Evolutionary conservation across 1,140 invertebrate species (phyloP).

Genomic region (Neuroterus valhalla): DNA sequence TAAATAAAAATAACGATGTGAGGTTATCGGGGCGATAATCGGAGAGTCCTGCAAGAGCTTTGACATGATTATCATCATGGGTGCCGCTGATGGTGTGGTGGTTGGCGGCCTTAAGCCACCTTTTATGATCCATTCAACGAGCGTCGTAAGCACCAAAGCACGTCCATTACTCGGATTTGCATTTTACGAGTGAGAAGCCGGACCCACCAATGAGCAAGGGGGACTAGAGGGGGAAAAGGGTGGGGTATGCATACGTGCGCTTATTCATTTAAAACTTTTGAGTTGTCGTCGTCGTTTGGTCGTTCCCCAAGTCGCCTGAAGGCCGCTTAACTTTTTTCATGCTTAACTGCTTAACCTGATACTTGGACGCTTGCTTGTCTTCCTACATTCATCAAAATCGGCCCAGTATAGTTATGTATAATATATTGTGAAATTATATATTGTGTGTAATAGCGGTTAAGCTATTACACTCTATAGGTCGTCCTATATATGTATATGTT

Average conservation of each 20-base stretch:
- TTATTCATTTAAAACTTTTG: slow-evolving; percentile 32
- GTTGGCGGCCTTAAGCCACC: slow-evolving; percentile 45
- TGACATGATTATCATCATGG: slow-evolving; percentile 60
- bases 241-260: slow-evolving; percentile 5
- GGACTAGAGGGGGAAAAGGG: slow-evolving; percentile 3
- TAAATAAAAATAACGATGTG: slow-evolving; percentile 51
- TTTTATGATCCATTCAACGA: slow-evolving; percentile 66
- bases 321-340: slow-evolving; percentile 15
- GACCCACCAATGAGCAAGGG: background rate
- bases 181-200: slow-evolving; percentile 65
- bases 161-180: slow-evolving; percentile 63
- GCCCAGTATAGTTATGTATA: slow-evolving; percentile 9
- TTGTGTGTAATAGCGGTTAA: slow-evolving; percentile 27
- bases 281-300: slow-evolving; percentile 12
- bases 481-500: background rate
- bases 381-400: slow-evolving; percentile 25
- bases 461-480: background rate
- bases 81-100: slow-evolving; percentile 42
- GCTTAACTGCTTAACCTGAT: background rate
- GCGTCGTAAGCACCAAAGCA: slow-evolving; percentile 54
- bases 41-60: slow-evolving; percentile 42
- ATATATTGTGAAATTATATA: slow-evolving; percentile 28
- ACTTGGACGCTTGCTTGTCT: background rate
- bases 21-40: slow-evolving; percentile 48
- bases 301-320: background rate